Conservation (phyloP, 1,140 invertebrate species). For the Belonocnema kinseyi region DNA sequence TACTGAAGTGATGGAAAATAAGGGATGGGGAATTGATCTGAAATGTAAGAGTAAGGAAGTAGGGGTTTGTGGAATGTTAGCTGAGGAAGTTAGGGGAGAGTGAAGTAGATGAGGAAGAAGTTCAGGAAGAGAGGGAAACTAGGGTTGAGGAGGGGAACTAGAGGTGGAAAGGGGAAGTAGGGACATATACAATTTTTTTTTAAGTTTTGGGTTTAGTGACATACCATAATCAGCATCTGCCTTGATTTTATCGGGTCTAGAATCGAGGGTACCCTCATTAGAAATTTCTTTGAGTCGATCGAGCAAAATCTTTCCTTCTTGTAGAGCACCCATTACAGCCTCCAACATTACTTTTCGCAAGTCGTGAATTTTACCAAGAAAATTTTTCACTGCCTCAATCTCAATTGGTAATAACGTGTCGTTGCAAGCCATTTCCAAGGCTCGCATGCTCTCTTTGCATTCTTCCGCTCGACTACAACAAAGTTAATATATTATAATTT, state of each 20-base stretch:
- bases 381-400: conserved; percentile 81
- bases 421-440: conserved; percentile 81
- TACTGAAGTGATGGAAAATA: too few species aligned
- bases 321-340: conserved; percentile 84
- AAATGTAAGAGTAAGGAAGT: too few species aligned
- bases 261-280: conserved; percentile 83
- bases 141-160: too few species aligned
- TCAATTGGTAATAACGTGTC: conserved; percentile 81
- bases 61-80: too few species aligned
- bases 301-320: conserved; percentile 86
- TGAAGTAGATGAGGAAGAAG: too few species aligned
- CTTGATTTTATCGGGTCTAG: conserved; percentile 83
- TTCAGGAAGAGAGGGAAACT: too few species aligned
- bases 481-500: conserved; percentile 32
- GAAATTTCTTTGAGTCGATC: conserved; percentile 82
- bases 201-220: not conserved
- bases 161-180: too few species aligned
- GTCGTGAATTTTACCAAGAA: conserved; percentile 80
- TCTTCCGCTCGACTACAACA: conserved; percentile 79
- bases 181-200: too few species aligned
- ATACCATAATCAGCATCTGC: conserved; percentile 79
- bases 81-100: too few species aligned
- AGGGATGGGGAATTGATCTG: too few species aligned
- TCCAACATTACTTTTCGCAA: conserved; percentile 83
- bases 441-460: conserved; percentile 83